phyloP scores from a whole-genome alignment of 2,113 vertebrate species.

The Geococcyx californianus region DNA sequence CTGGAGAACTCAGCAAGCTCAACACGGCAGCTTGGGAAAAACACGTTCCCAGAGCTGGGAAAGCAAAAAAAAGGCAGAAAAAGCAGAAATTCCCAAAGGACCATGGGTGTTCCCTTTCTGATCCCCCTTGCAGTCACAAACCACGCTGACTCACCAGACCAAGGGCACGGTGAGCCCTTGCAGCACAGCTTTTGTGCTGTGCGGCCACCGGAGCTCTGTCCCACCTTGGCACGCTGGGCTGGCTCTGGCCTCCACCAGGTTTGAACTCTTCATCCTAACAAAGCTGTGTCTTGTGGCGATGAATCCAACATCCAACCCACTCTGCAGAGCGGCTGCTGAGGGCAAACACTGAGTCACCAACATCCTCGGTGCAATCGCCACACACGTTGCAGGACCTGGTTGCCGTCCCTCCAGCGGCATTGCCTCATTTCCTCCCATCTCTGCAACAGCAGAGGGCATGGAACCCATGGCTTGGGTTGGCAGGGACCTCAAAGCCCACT shows the following conservation, averaged over 20 bases:
- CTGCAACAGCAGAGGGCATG: neutral
- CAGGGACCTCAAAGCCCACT: too few species aligned
- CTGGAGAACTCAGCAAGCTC: neutral
- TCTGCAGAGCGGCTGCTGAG: accelerated
- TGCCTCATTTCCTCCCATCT: neutral
- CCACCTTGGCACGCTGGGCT: accelerated
- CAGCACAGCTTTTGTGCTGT: accelerated
- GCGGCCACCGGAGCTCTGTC: accelerated
- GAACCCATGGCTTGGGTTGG: too few species aligned
- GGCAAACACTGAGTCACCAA: accelerated
- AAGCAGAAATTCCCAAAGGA: neutral
- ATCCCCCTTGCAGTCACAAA: neutral
- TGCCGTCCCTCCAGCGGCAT: accelerated
- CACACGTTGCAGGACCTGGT: accelerated
- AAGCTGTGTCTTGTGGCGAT: accelerated
- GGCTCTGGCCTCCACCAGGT: neutral
- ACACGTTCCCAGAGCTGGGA: neutral
- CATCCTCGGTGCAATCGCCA: accelerated
- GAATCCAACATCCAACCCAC: accelerated
- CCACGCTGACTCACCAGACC: accelerated
- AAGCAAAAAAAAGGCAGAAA: neutral
- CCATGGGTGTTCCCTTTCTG: accelerated
- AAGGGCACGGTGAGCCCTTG: accelerated
- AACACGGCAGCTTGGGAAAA: neutral
- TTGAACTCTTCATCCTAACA: neutral